phyloP scores from a whole-genome alignment of 2,888 invertebrate species.

The Rhogogaster chlorosoma region DNA sequence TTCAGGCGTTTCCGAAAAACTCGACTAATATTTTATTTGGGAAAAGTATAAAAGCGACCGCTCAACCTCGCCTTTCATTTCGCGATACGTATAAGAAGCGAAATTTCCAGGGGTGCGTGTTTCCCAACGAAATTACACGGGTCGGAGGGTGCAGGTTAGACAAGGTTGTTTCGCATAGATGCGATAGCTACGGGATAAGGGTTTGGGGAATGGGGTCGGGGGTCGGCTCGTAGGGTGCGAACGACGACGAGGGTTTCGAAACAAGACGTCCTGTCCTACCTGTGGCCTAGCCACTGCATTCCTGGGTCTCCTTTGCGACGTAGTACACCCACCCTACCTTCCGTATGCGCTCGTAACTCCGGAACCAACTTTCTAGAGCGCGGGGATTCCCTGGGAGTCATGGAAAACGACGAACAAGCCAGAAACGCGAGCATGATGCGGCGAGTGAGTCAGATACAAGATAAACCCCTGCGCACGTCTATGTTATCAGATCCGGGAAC shows the following conservation, averaged over 20 bases:
- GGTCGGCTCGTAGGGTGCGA: background rate
- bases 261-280: background rate
- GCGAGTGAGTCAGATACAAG: background rate
- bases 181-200: slow-evolving; percentile 4
- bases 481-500: background rate
- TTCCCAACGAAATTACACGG: slow-evolving; percentile 29
- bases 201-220: background rate
- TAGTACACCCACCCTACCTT: background rate
- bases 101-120: background rate
- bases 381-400: background rate
- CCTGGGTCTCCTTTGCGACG: background rate
- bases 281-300: background rate
- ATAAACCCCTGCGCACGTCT: background rate
- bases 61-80: background rate
- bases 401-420: background rate
- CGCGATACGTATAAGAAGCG: slow-evolving; percentile 1
- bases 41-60: too few relatives aligned
- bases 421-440: background rate
- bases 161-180: slow-evolving; percentile 4
- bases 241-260: background rate
- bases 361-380: background rate
- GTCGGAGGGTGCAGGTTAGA: slow-evolving; percentile 22
- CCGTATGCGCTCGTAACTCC: background rate
- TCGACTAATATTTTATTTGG: background rate
- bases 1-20: too few relatives aligned